Evolutionary conservation across 2,797 vertebrate genomes (phyloP), one percentile per base, ranked within the genome.

Genomic region (Meriones psammophilus): DNA sequence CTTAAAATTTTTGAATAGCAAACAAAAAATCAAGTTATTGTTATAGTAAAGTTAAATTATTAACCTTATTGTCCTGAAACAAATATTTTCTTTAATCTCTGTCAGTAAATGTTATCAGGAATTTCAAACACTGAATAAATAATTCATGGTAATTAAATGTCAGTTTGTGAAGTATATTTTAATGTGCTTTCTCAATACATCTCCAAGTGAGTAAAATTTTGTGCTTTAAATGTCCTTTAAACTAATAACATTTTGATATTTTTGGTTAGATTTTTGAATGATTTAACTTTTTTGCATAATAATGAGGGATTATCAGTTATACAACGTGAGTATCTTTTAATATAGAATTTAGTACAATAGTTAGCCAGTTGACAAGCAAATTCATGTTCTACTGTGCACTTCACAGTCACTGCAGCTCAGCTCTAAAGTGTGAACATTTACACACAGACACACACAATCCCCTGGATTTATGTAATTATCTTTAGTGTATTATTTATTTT

Each of bases 91-190:
- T 78, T 93, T 79, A 20, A 68, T 46, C 9, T 92, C 77, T 50
- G 10, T 88, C 28, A 66, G 54, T 84, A 77, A 88, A 96, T 94
- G 78, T 46, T 54, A 94, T 13, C 17, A 81, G 28, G 22, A 73
- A 84, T 90, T 79, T 77, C 76, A 62, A 62, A 80, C 8, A 90
- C 3, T 62, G 86, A 30, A 71, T 97, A 30, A 91, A 89, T 81
- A 74, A 74, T 93, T 74, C 30, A 83, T 69, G 50, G 54, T 8
- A 50, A 36, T 80, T 91, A 89, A 95, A 78, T 86, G 33, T 92
- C 83, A 86, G 5, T 58, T 12, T n/a, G 78, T 18, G 76, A 3
- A 81, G 2, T 9, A 36, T 60, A 46, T 88, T 88, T 83, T 77
- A 60, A 54, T 30, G 13, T 39, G 60, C 17, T 36, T 79, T 88